Base-by-base conservation (phyloP, 2,113 vertebrate species). In the Odontophorus gujanensis region DNA sequence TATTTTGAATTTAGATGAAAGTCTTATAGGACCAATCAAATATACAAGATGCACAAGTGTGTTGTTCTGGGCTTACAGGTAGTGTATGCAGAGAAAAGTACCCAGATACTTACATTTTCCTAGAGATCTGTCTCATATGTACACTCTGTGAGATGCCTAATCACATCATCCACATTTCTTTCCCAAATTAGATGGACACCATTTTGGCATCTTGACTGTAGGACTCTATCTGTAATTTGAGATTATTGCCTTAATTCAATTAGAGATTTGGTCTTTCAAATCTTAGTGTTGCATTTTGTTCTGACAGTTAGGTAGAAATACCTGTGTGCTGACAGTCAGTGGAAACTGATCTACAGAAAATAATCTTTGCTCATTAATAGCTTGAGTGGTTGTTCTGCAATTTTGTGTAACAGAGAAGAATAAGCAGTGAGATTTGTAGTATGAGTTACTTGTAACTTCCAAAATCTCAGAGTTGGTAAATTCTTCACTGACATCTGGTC, bases 1-100 rank as follows among this genome's bases (percentile, higher is more conserved):
- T 83, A 76, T 81, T 97, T 97, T 84, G 80, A 94, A 97, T 96
- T 94, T 92, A 93, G 89, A 93, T 97, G 94, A 96, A 95, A 96
- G 94, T 69, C 57, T 92, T 87, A 90, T 92, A 83, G 85, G 96
- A 92, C 90, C 93, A 95, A 80, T 97, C 95, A 97, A 96, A 95
- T 92, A 84, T 66, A 74, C 62, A 90, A 90, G 90, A 92, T 55
- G 75, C 34, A 51, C 85, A 93, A 89, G 69, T 81, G 95, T 96
- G 89, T 80, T 86, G 92, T 94, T 90, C 67, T 90, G 66, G 84
- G 78, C 59, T 95, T 77, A 91, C 69, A 58, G 67, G 90, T 65
- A 57, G 24, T 24, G 34, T 78, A 63, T 43, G 86, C 69, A 65
- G 72, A 15, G 78, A 80, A 87, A 85, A 57, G 20, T 83, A 83